Conservation (phyloP, 2,113 vertebrate species). For the Stercorarius parasiticus region DNA sequence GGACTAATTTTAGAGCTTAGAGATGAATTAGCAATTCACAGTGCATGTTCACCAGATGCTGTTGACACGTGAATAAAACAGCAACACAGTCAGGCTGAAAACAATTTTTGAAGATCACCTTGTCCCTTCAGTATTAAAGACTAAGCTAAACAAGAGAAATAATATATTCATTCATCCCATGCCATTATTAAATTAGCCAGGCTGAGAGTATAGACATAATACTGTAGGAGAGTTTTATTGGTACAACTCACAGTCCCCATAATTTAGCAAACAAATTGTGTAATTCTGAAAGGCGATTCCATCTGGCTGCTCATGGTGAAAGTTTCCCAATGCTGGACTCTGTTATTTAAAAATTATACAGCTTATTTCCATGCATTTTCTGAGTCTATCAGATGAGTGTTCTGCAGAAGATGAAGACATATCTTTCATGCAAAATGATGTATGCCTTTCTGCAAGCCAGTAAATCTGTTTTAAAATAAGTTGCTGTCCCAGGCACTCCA, state of each 20-base stretch:
- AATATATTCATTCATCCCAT: neutral
- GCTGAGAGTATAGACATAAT: neutral
- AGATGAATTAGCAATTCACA: constrained; percentile 59
- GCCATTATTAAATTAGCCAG: constrained; percentile 42
- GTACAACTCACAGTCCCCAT: neutral
- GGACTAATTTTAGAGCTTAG: constrained; percentile 58
- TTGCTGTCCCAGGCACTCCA: neutral
- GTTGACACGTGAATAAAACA: constrained; percentile 39
- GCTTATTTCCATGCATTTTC: neutral
- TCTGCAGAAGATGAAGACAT: neutral
- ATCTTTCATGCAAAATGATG: neutral
- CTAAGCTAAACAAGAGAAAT: constrained; percentile 42
- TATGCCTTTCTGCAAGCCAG: neutral
- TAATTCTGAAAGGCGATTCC: neutral
- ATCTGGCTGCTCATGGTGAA: neutral
- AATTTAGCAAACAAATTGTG: constrained; percentile 2
- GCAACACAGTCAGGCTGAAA: constrained; percentile 33
- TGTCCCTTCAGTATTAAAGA: constrained; percentile 39
- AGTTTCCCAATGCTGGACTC: neutral
- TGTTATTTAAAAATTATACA: neutral
- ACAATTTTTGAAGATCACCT: constrained; percentile 65
- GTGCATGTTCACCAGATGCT: constrained; percentile 56
- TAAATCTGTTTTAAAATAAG: neutral
- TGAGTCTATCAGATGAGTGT: neutral
- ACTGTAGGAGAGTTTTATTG: neutral